These are phyloP conservation scores for Archips crataeganus DNA, from an alignment of 2,888 invertebrate genomes.

Conservation along the genomic window DNA sequence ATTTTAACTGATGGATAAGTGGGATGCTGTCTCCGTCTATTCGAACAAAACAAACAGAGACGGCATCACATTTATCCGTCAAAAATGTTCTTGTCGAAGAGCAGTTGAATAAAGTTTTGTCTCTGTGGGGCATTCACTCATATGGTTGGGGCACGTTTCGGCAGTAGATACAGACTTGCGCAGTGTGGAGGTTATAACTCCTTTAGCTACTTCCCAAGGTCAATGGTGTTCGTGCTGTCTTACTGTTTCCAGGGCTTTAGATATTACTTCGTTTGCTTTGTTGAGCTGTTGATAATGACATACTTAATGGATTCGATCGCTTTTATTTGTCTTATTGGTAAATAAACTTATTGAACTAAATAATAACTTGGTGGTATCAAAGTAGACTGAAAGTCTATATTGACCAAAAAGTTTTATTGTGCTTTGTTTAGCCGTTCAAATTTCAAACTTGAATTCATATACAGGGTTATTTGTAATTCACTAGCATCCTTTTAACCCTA, in stretches of 20 bases:
- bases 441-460: too few relatives aligned
- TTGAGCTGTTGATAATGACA: background rate
- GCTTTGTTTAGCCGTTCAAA: too few relatives aligned
- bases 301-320: background rate
- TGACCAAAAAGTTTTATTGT: too few relatives aligned
- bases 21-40: too few relatives aligned
- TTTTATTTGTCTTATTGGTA: background rate
- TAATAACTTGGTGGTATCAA: too few relatives aligned
- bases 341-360: background rate
- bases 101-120: background rate
- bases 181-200: constrained; percentile 1
- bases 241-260: background rate
- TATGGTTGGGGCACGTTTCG: background rate
- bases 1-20: too few relatives aligned
- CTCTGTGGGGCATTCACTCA: constrained; percentile 2
- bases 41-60: too few relatives aligned
- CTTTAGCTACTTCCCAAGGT: background rate
- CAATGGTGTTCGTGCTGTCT: constrained; percentile 4
- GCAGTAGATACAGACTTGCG: background rate
- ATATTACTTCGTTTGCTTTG: background rate
- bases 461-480: too few relatives aligned
- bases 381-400: too few relatives aligned
- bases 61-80: too few relatives aligned
- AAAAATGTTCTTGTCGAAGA: background rate
- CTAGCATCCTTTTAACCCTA: too few relatives aligned